Conservation (phyloP, 2,888 invertebrate species). For the Endotricha flammealis region DNA sequence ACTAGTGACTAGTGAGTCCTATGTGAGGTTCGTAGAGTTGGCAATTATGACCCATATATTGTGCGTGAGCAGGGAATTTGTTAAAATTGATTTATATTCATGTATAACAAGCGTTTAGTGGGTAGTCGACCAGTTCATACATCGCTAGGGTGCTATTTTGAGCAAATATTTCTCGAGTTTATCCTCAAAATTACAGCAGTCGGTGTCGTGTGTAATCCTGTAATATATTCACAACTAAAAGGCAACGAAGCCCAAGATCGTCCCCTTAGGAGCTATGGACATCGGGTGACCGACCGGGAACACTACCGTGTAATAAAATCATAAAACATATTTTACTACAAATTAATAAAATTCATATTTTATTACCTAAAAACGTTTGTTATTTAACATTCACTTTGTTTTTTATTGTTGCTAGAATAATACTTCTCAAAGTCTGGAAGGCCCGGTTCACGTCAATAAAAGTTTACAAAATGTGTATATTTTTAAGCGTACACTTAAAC, state of each 20-base stretch:
- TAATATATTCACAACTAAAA: conserved; percentile 76
- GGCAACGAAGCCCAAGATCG: conserved; percentile 48
- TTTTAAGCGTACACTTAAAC: too few relatives aligned
- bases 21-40: too few relatives aligned
- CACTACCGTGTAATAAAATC: conserved; percentile 27
- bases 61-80: too few relatives aligned
- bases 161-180: conserved; percentile 54
- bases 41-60: too few relatives aligned
- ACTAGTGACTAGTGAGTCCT: too few relatives aligned
- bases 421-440: too few relatives aligned
- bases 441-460: too few relatives aligned
- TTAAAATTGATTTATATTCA: not conserved
- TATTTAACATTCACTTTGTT: too few relatives aligned
- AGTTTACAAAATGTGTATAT: too few relatives aligned
- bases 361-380: too few relatives aligned
- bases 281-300: conserved; percentile 47
- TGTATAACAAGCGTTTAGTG: not conserved
- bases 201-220: conserved; percentile 52
- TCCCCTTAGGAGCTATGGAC: conserved; percentile 57
- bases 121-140: conserved; percentile 18
- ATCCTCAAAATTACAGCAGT: conserved; percentile 57
- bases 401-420: too few relatives aligned
- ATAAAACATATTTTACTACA: conserved; percentile 31
- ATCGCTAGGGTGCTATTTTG: conserved; percentile 42
- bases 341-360: conserved; percentile 3